These are phyloP conservation scores for Zenarchopterus dispar DNA, from an alignment of 2,797 vertebrate species.

Conservation along the genomic window DNA sequence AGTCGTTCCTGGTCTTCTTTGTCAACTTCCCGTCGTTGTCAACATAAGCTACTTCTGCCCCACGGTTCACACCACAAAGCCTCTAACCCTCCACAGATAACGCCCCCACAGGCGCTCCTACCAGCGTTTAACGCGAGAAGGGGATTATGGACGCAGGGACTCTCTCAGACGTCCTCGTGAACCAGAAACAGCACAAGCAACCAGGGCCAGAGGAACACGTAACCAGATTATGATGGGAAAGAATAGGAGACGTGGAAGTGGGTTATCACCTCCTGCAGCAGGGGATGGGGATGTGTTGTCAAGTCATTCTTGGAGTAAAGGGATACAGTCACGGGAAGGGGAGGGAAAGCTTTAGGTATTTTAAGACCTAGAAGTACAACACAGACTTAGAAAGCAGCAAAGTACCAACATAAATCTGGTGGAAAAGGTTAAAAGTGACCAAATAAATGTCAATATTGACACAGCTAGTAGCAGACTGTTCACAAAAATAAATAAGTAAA, in stretches of 20 bases:
- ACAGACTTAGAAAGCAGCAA: slow-evolving; percentile 23
- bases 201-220: slow-evolving; percentile 51
- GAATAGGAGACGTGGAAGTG: slow-evolving; percentile 56
- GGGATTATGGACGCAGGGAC: slow-evolving; percentile 65
- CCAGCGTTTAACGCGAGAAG: slow-evolving; percentile 28
- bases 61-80: slow-evolving; percentile 31
- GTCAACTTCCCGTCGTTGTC: neutral
- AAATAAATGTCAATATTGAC: slow-evolving; percentile 50
- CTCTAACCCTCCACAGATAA: slow-evolving; percentile 21
- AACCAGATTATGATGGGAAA: slow-evolving; percentile 70
- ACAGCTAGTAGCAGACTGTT: slow-evolving; percentile 23
- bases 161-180: slow-evolving; percentile 47
- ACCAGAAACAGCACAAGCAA: slow-evolving; percentile 33
- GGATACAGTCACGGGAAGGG: slow-evolving; percentile 40
- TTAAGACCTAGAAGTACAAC: slow-evolving; percentile 25
- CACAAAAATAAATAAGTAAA: too few relatives aligned
- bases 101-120: slow-evolving; percentile 14
- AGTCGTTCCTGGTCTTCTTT: neutral
- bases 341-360: slow-evolving; percentile 35
- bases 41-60: slow-evolving; percentile 18
- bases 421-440: slow-evolving; percentile 9
- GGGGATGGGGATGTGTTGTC: slow-evolving; percentile 37
- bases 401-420: slow-evolving; percentile 3
- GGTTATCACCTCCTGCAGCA: slow-evolving; percentile 37
- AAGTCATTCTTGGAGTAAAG: slow-evolving; percentile 29